Percentiles rank a stretch among this genome's conserved stretches.
phyloP scores from a whole-genome alignment of 2,888 invertebrate genomes.

The Yponomeuta malinellus region DNA sequence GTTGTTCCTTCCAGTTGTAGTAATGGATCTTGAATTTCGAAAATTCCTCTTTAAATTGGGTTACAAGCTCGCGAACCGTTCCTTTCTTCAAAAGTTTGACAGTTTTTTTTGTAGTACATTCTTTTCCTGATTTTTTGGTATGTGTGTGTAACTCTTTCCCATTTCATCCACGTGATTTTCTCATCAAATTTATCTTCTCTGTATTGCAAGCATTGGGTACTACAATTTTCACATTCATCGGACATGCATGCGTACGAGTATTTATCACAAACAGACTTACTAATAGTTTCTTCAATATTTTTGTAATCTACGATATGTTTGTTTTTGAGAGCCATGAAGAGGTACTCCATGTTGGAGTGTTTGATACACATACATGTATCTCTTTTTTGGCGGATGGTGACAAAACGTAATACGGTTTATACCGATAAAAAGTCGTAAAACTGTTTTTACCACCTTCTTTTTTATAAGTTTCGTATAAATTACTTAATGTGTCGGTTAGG shows the following conservation, averaged over 20 bases:
- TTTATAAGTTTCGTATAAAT: conserved; percentile 23
- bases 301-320: too few relatives aligned
- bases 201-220: too few relatives aligned
- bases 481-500: conserved; percentile 19
- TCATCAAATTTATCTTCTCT: too few relatives aligned
- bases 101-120: neutral
- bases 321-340: conserved; percentile 1
- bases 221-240: too few relatives aligned
- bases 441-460: conserved; percentile 21
- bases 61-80: neutral
- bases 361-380: conserved; percentile 22
- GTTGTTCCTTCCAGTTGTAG: too few relatives aligned
- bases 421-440: conserved; percentile 23
- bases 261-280: too few relatives aligned
- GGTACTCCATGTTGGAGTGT: conserved; percentile 20
- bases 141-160: too few relatives aligned
- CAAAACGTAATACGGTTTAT: conserved; percentile 24
- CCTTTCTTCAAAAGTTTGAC: conserved; percentile 5
- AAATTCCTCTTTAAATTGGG: conserved; percentile 7
- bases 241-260: too few relatives aligned
- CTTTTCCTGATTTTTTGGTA: too few relatives aligned
- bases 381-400: conserved; percentile 18
- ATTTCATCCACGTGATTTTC: too few relatives aligned
- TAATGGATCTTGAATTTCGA: conserved; percentile 14
- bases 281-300: too few relatives aligned